phyloP scores from a whole-genome alignment of 2,797 vertebrate genomes.

The Valencia hispanica region DNA sequence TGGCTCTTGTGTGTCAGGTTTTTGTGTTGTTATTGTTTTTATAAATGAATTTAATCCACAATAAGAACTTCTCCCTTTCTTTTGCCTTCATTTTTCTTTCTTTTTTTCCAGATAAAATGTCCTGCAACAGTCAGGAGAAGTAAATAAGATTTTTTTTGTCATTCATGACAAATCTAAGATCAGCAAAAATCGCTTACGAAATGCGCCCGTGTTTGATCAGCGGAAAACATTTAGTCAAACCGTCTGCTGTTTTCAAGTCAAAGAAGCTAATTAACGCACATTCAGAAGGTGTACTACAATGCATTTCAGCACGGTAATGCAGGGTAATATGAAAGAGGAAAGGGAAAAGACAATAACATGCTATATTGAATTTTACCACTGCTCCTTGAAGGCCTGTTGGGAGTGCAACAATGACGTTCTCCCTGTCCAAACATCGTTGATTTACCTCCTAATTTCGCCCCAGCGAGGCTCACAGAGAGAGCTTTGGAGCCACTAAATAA shows the following conservation, averaged over 20 bases:
- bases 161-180: background rate
- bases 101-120: background rate
- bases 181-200: background rate
- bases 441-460: conserved; percentile 21
- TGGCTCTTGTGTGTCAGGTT: conserved; percentile 19
- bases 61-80: background rate
- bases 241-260: background rate
- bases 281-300: background rate
- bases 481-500: conserved; percentile 20
- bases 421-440: conserved; percentile 26
- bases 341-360: background rate
- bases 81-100: background rate
- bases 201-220: background rate
- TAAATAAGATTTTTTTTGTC: background rate
- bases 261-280: background rate
- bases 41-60: background rate
- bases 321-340: background rate
- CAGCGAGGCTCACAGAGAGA: conserved; percentile 18
- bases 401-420: conserved; percentile 19
- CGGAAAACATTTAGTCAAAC: background rate
- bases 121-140: conserved; percentile 15
- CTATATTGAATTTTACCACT: conserved; percentile 25
- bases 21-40: conserved; percentile 26
- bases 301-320: background rate
- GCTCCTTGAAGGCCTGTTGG: conserved; percentile 21